Conservation (phyloP, 2,888 invertebrate genomes). For the Harmothoe impar region DNA sequence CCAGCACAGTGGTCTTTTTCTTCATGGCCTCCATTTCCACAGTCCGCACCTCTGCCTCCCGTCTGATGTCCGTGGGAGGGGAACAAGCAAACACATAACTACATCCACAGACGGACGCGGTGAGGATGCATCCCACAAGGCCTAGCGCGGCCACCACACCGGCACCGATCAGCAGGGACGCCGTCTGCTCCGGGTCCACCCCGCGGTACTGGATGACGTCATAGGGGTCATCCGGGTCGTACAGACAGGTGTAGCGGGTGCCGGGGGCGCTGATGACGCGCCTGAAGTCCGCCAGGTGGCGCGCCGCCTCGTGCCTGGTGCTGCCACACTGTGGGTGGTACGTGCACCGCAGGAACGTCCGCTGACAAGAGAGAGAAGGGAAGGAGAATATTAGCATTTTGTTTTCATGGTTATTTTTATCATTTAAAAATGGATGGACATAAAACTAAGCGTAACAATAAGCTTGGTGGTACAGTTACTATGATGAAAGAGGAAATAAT, state of each 20-base stretch:
- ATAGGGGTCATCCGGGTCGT: conserved; percentile 23
- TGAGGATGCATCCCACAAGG: conserved; percentile 46
- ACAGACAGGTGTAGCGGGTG: conserved; percentile 47
- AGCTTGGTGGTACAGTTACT: no score
- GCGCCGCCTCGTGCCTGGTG: conserved; percentile 37
- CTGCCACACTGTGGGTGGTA: conserved; percentile 40
- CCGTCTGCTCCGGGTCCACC: conserved; percentile 50
- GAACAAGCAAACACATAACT: conserved; percentile 44
- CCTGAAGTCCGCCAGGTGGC: conserved; percentile 53
- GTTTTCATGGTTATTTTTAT: no score
- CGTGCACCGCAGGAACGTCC: neutral
- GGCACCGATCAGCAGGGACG: conserved; percentile 39
- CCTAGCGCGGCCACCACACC: conserved; percentile 51
- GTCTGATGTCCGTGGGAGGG: neutral
- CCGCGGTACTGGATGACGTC: conserved; percentile 58
- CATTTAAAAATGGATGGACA: no score
- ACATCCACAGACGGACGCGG: conserved; percentile 39
- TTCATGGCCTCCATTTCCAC: conserved; percentile 57
- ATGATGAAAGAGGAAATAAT: no score
- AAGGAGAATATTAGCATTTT: no score
- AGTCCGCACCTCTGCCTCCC: conserved; percentile 21
- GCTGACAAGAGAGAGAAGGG: neutral
- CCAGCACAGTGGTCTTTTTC: neutral
- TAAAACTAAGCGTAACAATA: no score
- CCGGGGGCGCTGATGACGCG: conserved; percentile 1